phyloP scores from a whole-genome alignment of 2,113 vertebrate species.

The Bombycilla garrulus region DNA sequence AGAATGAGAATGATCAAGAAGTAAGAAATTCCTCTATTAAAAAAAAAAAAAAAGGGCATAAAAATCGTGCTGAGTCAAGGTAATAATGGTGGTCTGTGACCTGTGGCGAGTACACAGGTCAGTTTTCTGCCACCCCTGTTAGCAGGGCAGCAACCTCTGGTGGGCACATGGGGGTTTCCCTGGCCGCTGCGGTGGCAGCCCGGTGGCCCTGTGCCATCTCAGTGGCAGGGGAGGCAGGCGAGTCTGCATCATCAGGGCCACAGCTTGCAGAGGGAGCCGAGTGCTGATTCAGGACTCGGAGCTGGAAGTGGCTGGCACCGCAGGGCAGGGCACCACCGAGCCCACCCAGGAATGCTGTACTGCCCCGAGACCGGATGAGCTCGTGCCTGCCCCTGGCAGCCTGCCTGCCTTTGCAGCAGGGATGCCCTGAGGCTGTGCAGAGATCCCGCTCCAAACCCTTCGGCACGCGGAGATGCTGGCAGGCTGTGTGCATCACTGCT shows the following conservation, averaged over 20 bases:
- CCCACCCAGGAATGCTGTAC: not conserved
- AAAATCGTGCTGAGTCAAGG: not conserved
- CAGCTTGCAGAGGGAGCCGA: not conserved
- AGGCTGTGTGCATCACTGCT: not conserved
- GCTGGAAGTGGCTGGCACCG: not conserved
- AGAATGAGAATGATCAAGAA: not conserved
- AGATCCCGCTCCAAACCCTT: not conserved
- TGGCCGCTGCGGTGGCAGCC: not conserved
- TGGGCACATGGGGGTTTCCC: not conserved
- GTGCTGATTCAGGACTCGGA: not conserved
- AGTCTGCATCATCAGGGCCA: not conserved
- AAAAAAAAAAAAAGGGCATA: not conserved
- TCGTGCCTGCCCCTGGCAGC: slow-evolving; percentile 12
- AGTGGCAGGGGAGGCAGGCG: not conserved
- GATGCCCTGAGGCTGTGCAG: not conserved
- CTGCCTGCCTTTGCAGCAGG: not conserved
- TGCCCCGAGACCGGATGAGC: not conserved
- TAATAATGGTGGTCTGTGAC: not conserved
- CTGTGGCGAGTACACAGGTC: not conserved
- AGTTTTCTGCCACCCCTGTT: not conserved
- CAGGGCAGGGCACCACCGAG: not conserved
- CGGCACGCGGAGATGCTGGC: not conserved
- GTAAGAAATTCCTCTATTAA: not conserved
- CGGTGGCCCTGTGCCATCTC: not conserved
- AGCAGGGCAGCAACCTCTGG: not conserved